Percentiles rank a stretch among this genome's conserved stretches.
Evolutionary conservation across 2,888 invertebrate genomes (phyloP).

Genomic region (Synanthedon andrenaeformis): DNA sequence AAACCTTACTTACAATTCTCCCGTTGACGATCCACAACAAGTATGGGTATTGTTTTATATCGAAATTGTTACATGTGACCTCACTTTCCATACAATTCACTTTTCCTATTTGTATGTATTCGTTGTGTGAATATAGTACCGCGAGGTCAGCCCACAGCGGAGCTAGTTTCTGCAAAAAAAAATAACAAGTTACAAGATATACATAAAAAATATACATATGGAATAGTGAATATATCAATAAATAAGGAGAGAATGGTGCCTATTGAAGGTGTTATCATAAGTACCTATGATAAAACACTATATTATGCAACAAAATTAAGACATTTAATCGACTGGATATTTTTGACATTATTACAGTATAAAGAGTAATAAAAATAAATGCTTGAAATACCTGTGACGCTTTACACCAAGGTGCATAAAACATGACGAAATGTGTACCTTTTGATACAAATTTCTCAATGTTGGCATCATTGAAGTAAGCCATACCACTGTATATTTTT

Average conservation of each 20-base stretch:
- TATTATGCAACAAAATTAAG: no score
- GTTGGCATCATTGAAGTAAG: slow-evolving; percentile 80
- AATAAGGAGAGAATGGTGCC: no score
- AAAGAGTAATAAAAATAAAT: no score
- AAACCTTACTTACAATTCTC: slow-evolving; percentile 72
- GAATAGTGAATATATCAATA: no score
- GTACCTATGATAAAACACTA: no score
- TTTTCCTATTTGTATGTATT: slow-evolving; percentile 80
- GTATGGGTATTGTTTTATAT: slow-evolving; percentile 89
- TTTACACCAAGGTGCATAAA: slow-evolving; percentile 93
- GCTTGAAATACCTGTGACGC: slow-evolving; percentile 77
- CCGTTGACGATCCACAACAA: slow-evolving; percentile 90
- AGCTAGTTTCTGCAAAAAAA: slow-evolving; percentile 74
- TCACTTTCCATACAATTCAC: slow-evolving; percentile 87
- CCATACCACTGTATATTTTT: slow-evolving; percentile 72
- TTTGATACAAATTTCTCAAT: slow-evolving; percentile 78
- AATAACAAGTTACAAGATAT: slow-evolving; percentile 4
- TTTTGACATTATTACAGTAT: no score
- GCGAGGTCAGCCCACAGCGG: slow-evolving; percentile 89
- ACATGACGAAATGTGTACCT: slow-evolving; percentile 90
- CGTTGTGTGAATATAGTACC: slow-evolving; percentile 74
- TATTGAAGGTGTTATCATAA: no score
- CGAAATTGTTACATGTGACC: slow-evolving; percentile 80
- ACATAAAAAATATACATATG: no score
- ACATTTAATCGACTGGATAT: no score